phyloP scores from a whole-genome alignment of 2,113 vertebrate species.

The Taxidea taxus region DNA sequence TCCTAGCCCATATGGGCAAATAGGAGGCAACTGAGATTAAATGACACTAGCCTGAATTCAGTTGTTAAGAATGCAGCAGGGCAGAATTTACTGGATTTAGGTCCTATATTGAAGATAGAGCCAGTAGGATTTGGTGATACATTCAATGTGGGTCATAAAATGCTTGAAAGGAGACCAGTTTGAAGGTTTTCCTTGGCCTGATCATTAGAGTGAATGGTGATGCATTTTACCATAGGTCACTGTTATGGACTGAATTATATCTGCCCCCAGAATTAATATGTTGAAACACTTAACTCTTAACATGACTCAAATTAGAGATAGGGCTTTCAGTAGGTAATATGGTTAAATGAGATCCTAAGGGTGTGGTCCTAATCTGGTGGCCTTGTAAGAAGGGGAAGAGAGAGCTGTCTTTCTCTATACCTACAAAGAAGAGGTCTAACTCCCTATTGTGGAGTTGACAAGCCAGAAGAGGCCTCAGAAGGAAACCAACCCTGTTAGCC shows the following conservation, averaged over 20 bases:
- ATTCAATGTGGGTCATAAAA: neutral
- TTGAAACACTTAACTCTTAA: neutral
- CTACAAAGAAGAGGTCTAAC: neutral
- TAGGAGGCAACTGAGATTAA: neutral
- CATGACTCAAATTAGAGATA: neutral
- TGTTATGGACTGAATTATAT: neutral
- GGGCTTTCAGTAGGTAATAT: neutral
- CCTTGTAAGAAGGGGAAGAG: neutral
- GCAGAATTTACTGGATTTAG: neutral
- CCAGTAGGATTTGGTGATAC: neutral
- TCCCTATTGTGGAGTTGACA: accelerated
- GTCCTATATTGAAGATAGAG: neutral
- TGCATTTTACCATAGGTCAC: neutral
- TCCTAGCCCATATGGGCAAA: neutral
- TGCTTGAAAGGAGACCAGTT: neutral
- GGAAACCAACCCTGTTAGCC: neutral
- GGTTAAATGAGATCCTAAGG: neutral
- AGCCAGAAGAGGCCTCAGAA: neutral
- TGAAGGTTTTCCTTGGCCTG: neutral
- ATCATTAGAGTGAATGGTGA: neutral
- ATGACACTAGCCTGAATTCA: neutral
- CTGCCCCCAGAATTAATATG: neutral
- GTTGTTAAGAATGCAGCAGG: neutral
- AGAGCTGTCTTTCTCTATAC: neutral
- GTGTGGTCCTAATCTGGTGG: neutral